phyloP scores from a whole-genome alignment of 2,888 invertebrate genomes.

The Onchidella celtica region DNA sequence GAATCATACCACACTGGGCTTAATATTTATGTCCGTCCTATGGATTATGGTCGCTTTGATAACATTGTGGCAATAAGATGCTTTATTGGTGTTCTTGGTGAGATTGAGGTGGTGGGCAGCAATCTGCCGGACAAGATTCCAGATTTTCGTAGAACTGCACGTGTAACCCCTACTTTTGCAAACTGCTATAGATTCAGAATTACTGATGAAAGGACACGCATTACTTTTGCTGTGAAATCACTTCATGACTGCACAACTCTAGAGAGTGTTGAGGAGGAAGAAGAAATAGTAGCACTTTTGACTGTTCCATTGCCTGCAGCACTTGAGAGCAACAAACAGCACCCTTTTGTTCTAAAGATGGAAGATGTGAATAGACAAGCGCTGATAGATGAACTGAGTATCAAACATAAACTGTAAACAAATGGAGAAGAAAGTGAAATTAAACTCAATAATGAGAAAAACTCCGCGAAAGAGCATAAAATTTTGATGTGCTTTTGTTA shows the following conservation, averaged over 20 bases:
- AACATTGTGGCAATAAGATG: constrained; percentile 70
- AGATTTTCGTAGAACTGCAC: constrained; percentile 58
- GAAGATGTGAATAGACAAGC: constrained; percentile 71
- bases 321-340: constrained; percentile 58
- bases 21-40: constrained; percentile 69
- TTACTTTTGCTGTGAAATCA: constrained; percentile 65
- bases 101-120: constrained; percentile 63
- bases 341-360: constrained; percentile 71
- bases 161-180: constrained; percentile 67
- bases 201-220: constrained; percentile 61
- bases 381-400: constrained; percentile 70
- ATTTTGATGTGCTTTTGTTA: no score
- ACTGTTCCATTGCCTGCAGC: constrained; percentile 58
- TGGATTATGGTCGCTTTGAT: constrained; percentile 67
- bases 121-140: constrained; percentile 57
- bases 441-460: no score
- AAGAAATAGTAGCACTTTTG: constrained; percentile 60
- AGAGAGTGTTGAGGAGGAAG: constrained; percentile 63
- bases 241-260: constrained; percentile 71
- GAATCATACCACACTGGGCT: constrained; percentile 66
- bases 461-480: no score
- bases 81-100: constrained; percentile 70
- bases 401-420: constrained; percentile 60
- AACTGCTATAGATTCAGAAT: constrained; percentile 71
- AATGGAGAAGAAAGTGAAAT: no score